Evolutionary conservation across 2,888 invertebrate genomes (phyloP), one percentile per base, ranked within the genome.

Genomic region (Morpho deidamia): DNA sequence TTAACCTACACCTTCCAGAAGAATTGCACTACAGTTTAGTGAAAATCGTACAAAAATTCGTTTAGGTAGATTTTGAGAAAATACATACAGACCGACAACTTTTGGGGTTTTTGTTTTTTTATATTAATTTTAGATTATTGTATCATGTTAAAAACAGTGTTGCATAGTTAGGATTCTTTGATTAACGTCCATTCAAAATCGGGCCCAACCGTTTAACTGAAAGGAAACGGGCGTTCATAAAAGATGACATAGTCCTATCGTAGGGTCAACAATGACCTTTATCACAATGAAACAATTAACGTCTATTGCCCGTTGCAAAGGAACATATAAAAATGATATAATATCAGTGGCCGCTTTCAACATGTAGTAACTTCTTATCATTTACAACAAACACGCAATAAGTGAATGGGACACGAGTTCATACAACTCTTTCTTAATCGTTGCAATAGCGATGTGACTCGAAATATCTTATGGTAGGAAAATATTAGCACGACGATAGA

Each of bases 331-430:
- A 49, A 49, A 49, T 49, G 41, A 49, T 49, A 55, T 40, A 55
- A 64, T 69, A 69, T 71, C 68, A 69, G 69, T 64, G 58, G 64
- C 61, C 67, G 67, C 73, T 74, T 76, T 76, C 72, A 69, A 74
- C 72, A 74, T 70, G 68, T 69, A 64, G 70, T 70, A 68, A 70
- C 72, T 65, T 67, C 72, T 80, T 82, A 82, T 82, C 81, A 67
- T 72, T 70, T 73, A 74, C 72, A 77, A 50, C 32, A 73, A 72
- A 71, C 80, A 78, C 77, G 78, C 76, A 70, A 71, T 72, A 69
- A 71, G 68, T 72, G 76, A 77, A 77, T 78, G 78, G 53, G 51
- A 46, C 53, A 48, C 54, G 56, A 55, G 56, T 61, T 62, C 58
- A 58, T 55, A 58, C 58, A 46, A 37, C 53, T 51, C 50, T 50